These are phyloP conservation scores for Clivina fossor DNA, from an alignment of 2,888 invertebrate genomes.

Conservation along the genomic window DNA sequence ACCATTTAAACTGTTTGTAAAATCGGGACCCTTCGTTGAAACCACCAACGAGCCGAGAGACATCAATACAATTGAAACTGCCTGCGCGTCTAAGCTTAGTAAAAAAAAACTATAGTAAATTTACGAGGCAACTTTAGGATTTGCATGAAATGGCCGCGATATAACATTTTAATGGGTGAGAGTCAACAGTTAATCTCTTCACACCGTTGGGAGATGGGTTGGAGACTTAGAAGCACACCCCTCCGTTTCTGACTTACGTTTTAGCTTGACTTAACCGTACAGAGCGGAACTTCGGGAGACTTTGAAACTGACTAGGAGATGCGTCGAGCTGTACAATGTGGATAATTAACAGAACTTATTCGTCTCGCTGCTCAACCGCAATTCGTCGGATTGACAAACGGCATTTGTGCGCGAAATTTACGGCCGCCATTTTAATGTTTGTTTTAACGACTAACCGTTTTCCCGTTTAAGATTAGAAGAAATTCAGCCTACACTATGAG, in stretches of 20 bases:
- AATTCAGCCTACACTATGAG: no score
- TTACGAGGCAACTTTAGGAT: conserved; percentile 32
- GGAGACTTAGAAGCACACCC: conserved; percentile 14
- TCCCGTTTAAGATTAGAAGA: no score
- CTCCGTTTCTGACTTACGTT: no score
- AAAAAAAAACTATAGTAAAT: conserved; percentile 31
- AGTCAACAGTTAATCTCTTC: conserved; percentile 33
- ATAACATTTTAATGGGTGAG: conserved; percentile 30
- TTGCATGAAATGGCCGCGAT: conserved; percentile 32
- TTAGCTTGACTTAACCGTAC: no score
- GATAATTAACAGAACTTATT: conserved; percentile 33
- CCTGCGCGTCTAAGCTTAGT: conserved; percentile 14
- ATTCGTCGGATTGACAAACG: conserved; percentile 29
- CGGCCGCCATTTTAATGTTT: conserved; percentile 24
- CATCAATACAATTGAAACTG: no score
- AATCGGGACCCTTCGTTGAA: no score
- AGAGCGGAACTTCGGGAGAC: no score
- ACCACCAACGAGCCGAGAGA: no score
- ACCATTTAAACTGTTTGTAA: no score
- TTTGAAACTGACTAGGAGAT: no score
- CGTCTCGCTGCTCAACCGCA: conserved; percentile 25
- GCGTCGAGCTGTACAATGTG: not conserved
- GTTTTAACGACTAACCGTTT: conserved; percentile 24
- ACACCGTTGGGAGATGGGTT: conserved; percentile 15
- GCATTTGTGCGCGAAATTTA: conserved; percentile 27